Evolutionary conservation across 2,888 invertebrate species (phyloP).

Genomic region (Drosophila acutilabella): DNA sequence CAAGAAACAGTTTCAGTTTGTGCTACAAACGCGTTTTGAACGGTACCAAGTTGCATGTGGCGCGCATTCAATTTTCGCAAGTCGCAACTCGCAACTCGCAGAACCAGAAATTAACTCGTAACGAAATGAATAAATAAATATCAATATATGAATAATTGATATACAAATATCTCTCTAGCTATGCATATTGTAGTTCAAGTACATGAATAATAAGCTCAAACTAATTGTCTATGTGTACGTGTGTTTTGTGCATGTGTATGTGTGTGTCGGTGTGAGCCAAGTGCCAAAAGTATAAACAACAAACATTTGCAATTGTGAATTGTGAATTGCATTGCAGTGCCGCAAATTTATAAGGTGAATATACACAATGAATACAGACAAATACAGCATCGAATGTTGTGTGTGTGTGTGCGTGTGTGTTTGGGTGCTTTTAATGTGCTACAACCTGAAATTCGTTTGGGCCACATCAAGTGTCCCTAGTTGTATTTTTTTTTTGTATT

Average conservation of each 20-base stretch:
- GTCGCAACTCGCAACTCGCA: slow-evolving; percentile 6
- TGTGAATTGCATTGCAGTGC: slow-evolving; percentile 27
- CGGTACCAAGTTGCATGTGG: slow-evolving; percentile 71
- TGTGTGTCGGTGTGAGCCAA: slow-evolving; percentile 10
- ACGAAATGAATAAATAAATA: slow-evolving; percentile 12
- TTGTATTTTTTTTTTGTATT: slow-evolving; percentile 11
- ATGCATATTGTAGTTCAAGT: slow-evolving; percentile 13
- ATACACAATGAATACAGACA: slow-evolving; percentile 15
- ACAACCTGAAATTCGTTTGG: slow-evolving; percentile 50
- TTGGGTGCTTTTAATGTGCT: slow-evolving; percentile 35
- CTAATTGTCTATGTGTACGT: slow-evolving; percentile 18
- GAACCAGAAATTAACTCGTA: slow-evolving; percentile 49
- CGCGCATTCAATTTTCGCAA: slow-evolving; percentile 32
- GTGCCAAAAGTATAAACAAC: slow-evolving; percentile 10
- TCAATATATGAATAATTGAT: slow-evolving; percentile 8
- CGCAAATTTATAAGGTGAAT: slow-evolving; percentile 52
- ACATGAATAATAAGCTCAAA: slow-evolving; percentile 29
- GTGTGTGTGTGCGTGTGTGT: slow-evolving; percentile 13
- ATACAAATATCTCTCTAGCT: background rate
- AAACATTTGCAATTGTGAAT: slow-evolving; percentile 15
- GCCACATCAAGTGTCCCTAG: slow-evolving; percentile 46
- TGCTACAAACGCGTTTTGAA: slow-evolving; percentile 80
- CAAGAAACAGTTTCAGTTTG: slow-evolving; percentile 80
- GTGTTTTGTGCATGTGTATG: slow-evolving; percentile 1
- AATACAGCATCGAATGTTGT: slow-evolving; percentile 5